phyloP scores from a whole-genome alignment of 2,797 vertebrate genomes.

The Psittacula echo region DNA sequence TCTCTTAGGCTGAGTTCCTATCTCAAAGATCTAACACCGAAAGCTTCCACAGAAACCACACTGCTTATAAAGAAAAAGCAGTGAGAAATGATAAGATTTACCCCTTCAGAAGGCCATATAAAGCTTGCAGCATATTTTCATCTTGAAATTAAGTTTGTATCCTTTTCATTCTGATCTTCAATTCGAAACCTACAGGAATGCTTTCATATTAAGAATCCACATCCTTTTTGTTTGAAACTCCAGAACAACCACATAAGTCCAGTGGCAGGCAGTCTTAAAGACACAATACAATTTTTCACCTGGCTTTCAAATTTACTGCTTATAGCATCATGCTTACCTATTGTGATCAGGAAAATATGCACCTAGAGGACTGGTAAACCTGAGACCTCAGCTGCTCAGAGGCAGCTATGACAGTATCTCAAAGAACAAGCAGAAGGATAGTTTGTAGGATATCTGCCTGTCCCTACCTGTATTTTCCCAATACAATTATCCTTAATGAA shows the following conservation, averaged over 20 bases:
- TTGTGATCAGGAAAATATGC: background rate
- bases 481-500: background rate
- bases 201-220: background rate
- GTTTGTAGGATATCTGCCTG: background rate
- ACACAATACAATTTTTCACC: background rate
- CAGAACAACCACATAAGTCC: background rate
- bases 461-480: background rate
- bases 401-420: background rate
- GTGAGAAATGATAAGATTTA: background rate
- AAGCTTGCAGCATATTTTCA: background rate
- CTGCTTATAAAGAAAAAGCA: background rate
- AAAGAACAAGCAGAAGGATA: background rate
- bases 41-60: background rate
- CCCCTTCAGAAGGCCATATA: background rate
- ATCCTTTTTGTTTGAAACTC: background rate
- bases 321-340: background rate
- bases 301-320: background rate
- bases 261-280: background rate
- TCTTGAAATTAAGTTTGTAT: background rate
- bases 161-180: background rate
- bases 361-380: background rate
- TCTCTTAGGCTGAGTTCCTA: background rate
- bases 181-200: background rate
- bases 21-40: background rate
- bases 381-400: background rate